Evolutionary conservation across 2,113 vertebrate genomes (phyloP).

Genomic region (Verasper variegatus): DNA sequence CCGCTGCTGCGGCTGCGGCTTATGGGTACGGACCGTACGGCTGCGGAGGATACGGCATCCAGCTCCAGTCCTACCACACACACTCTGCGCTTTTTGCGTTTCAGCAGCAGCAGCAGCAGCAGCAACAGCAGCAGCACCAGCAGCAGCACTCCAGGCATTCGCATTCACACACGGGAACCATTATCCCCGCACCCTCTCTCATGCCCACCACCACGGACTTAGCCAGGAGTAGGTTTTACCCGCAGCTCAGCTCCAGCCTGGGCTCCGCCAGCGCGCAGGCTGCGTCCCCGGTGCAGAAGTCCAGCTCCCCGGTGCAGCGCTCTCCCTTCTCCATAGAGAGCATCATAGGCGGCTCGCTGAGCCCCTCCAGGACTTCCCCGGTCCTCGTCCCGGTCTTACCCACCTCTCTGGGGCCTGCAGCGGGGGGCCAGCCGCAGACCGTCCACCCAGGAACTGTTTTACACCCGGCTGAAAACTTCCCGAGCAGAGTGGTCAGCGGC

Average conservation of each 20-base stretch:
- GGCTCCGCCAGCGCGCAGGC: conserved; percentile 77
- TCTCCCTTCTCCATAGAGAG: conserved; percentile 95
- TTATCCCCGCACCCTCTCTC: conserved; percentile 81
- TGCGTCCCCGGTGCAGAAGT: conserved; percentile 72
- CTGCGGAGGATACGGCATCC: conserved; percentile 90
- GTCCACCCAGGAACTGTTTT: conserved; percentile 73
- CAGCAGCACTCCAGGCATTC: conserved; percentile 78
- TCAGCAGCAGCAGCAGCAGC: conserved; percentile 84
- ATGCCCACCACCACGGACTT: conserved; percentile 85
- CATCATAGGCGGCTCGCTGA: conserved; percentile 87
- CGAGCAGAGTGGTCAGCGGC: conserved; percentile 89
- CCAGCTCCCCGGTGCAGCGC: conserved; percentile 80
- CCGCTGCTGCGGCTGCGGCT: conserved; percentile 73
- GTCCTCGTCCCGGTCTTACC: conserved; percentile 82
- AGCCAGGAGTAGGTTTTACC: conserved; percentile 87
- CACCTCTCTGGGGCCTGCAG: conserved; percentile 79
- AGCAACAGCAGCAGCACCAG: conserved; percentile 68
- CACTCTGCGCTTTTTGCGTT: conserved; percentile 90
- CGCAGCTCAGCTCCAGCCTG: conserved; percentile 81
- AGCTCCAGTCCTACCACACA: conserved; percentile 90
- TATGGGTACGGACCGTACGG: conserved; percentile 89
- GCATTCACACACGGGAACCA: conserved; percentile 75
- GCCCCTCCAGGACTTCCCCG: conserved; percentile 86
- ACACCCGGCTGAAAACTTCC: conserved; percentile 86
- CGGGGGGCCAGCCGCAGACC: conserved; percentile 73